Evolutionary conservation across 2,113 vertebrate species (phyloP).

Genomic region (Galbula dea): DNA sequence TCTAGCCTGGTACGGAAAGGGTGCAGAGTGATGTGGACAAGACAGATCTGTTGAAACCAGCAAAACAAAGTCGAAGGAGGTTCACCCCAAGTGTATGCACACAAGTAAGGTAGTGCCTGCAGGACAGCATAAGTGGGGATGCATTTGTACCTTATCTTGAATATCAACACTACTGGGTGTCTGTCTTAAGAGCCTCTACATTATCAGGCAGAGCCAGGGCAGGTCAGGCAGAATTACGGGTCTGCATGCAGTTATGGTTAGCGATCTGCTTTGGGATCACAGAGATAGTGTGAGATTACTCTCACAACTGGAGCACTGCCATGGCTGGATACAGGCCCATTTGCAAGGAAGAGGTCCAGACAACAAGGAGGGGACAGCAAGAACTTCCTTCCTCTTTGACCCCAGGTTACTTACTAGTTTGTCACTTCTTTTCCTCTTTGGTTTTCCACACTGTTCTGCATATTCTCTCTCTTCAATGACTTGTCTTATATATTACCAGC

Average conservation of each 20-base stretch:
- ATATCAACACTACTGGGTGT: background rate
- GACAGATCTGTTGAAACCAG: background rate
- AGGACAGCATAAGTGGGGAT: background rate
- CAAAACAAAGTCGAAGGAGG: background rate
- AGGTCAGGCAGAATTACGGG: background rate
- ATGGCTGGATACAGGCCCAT: background rate
- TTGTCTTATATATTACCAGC: background rate
- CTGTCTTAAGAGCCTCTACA: background rate
- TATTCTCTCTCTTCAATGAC: background rate
- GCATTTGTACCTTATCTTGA: background rate
- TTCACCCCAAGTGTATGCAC: background rate
- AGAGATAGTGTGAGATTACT: background rate
- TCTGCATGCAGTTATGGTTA: background rate
- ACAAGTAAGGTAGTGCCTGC: background rate
- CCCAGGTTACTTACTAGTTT: background rate
- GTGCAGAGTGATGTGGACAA: background rate
- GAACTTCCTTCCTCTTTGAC: background rate
- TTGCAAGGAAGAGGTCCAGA: background rate
- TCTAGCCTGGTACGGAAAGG: background rate
- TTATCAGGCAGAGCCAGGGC: background rate
- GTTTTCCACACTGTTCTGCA: background rate
- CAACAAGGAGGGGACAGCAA: rapidly evolving
- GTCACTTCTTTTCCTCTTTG: background rate
- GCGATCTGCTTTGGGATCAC: background rate
- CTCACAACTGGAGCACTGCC: background rate